Base-by-base conservation (phyloP, 30 jellyfish, hydroid and myxozoan species). In the Rhopilema esculentum region DNA sequence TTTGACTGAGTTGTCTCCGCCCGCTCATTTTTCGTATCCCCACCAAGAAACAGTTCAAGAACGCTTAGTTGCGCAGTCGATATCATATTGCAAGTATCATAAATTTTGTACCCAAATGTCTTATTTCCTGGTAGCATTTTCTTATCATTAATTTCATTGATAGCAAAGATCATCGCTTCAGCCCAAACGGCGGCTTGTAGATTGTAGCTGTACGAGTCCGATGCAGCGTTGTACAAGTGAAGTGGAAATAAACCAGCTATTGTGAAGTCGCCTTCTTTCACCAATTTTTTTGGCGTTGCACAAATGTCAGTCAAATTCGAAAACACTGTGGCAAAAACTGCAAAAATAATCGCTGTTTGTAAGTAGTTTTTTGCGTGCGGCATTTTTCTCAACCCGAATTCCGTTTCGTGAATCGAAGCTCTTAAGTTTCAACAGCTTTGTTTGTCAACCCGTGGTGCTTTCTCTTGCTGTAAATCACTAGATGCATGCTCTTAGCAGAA, bases 201-300 rank as follows among this genome's bases (percentile, higher is more conserved):
- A 71, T 91, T 83, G 22, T 83, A 63, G 51, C 49, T 82, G 85
- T 83, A 84, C 62, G 48, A 28, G 49, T 76, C 62, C 27, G 81
- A 31, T 19, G 62, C 64, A 28, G 79, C 16, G 71, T 80, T 69
- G 94, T 63, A 89, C 32, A 69, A 72, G 61, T 95, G 99, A 30
- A 86, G 91, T 0, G 99, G 99, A 64, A 95, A 90, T 48, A 95
- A 62, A 7, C 97, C 99, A 18, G 96, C 99, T 65, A 95, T 73
- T 4, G 81, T 90, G 25, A 19, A 69, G 75, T 95, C 84, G 21
- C 98, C 97, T 29, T 84, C 67, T 28, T 87, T 78, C 0, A 31
- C 30, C 27, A 84, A 33, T 22, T 72, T 61, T 23, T 80, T 25
- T 71, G 84, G 86, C 27, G 25, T 29, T 32, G 73, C 31, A 86